Evolutionary conservation across 2,797 vertebrate species (phyloP).

Genomic region (Tiaroga cobitis): DNA sequence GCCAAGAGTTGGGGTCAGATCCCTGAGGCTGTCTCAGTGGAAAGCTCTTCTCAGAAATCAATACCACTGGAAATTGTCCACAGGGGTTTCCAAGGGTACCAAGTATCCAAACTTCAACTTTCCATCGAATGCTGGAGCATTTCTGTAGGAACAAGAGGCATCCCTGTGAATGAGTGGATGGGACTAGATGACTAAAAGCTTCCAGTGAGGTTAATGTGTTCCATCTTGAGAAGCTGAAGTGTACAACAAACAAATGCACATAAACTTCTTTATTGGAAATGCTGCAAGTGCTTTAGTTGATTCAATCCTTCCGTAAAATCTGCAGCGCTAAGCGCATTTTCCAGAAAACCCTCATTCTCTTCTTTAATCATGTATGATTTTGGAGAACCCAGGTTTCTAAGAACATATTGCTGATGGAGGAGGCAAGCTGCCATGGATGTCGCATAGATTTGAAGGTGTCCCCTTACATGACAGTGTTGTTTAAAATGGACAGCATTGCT

Average conservation of each 20-base stretch:
- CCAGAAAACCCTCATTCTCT: neutral
- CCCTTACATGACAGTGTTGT: neutral
- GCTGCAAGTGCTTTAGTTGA: slow-evolving; percentile 1
- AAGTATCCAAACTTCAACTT: slow-evolving; percentile 59
- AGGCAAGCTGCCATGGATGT: slow-evolving; percentile 1
- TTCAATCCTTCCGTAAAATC: neutral
- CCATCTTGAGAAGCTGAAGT: slow-evolving; percentile 7
- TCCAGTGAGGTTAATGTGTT: slow-evolving; percentile 30
- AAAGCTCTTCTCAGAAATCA: slow-evolving; percentile 70
- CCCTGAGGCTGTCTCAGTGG: slow-evolving; percentile 64
- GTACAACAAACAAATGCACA: slow-evolving; percentile 29
- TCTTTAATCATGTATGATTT: slow-evolving; percentile 5
- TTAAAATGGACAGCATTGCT: neutral
- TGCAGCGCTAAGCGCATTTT: neutral
- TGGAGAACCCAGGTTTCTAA: neutral
- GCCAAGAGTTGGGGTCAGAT: slow-evolving; percentile 69
- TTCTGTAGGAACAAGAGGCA: slow-evolving; percentile 20
- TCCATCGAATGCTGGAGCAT: slow-evolving; percentile 48
- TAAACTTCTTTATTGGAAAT: neutral
- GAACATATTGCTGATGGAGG: slow-evolving; percentile 2
- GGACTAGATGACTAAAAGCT: slow-evolving; percentile 21
- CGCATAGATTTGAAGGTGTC: neutral
- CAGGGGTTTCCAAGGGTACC: slow-evolving; percentile 56
- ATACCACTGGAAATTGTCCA: slow-evolving; percentile 66
- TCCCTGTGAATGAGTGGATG: neutral